These are phyloP conservation scores for Gadus macrocephalus DNA, from an alignment of 2,113 vertebrate species.

Conservation along the genomic window DNA sequence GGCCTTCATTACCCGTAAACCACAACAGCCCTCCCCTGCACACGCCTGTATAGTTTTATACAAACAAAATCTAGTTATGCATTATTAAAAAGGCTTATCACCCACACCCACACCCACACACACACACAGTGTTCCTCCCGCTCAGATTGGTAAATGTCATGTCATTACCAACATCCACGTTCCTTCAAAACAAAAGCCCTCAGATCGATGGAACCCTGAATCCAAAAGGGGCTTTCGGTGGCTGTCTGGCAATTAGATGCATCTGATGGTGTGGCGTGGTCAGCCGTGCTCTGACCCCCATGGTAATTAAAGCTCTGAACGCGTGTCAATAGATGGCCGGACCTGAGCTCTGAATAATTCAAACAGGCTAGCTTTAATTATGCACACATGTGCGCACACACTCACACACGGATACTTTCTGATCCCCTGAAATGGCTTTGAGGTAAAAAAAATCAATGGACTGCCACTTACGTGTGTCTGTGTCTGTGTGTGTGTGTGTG, in stretches of 20 bases:
- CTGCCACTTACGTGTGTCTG: constrained; percentile 20
- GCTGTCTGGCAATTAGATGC: neutral
- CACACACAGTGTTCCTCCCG: neutral
- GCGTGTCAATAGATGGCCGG: constrained; percentile 43
- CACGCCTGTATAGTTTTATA: too few relatives aligned
- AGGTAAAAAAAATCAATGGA: constrained; percentile 45
- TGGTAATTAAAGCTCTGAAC: constrained; percentile 16
- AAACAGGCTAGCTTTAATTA: constrained; percentile 17
- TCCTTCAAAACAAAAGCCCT: neutral
- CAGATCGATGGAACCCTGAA: neutral
- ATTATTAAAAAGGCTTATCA: too few relatives aligned
- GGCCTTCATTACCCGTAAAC: too few relatives aligned
- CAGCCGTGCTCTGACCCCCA: constrained; percentile 18
- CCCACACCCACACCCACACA: too few relatives aligned
- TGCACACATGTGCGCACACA: neutral
- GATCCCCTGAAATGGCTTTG: constrained; percentile 41
- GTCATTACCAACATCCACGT: neutral
- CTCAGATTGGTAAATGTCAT: neutral
- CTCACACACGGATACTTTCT: neutral
- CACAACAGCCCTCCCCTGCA: too few relatives aligned
- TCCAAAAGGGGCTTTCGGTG: constrained; percentile 10
- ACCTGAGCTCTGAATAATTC: constrained; percentile 49
- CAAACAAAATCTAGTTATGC: too few relatives aligned
- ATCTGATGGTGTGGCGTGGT: constrained; percentile 8
- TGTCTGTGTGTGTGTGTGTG: constrained; percentile 5